Conservation (phyloP, 2,888 invertebrate genomes). For the Tricholauxania praeusta region DNA sequence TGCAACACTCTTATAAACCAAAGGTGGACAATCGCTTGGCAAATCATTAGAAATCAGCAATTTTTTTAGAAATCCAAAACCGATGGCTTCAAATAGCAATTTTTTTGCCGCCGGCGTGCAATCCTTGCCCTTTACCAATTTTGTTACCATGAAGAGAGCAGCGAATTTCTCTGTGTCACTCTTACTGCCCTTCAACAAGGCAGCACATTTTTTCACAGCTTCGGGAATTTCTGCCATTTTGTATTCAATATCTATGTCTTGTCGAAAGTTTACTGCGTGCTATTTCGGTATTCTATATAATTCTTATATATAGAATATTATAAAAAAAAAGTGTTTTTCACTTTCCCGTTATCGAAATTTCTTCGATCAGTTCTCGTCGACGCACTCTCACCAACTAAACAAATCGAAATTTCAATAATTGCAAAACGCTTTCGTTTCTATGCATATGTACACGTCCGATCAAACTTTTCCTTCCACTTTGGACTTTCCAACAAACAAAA, state of each 20-base stretch:
- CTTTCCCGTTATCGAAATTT: constrained; percentile 22
- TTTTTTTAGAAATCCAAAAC: constrained; percentile 86
- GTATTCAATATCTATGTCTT: constrained; percentile 14
- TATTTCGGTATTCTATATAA: constrained; percentile 30
- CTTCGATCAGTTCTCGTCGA: constrained; percentile 54
- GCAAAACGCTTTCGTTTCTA: constrained; percentile 7
- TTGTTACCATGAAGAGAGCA: constrained; percentile 91
- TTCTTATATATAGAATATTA: neutral
- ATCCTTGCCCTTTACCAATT: constrained; percentile 86
- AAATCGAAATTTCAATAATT: neutral
- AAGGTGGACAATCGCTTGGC: constrained; percentile 88
- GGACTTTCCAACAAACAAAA: constrained; percentile 25
- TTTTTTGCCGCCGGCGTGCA: constrained; percentile 82
- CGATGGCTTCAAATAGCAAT: constrained; percentile 89
- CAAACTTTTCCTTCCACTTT: constrained; percentile 15
- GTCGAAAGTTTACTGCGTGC: constrained; percentile 22
- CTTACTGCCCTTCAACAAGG: constrained; percentile 81
- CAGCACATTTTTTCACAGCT: constrained; percentile 86
- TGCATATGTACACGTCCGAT: neutral
- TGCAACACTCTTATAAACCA: constrained; percentile 92
- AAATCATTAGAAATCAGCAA: constrained; percentile 81
- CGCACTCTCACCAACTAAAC: constrained; percentile 62
- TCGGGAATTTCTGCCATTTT: constrained; percentile 74
- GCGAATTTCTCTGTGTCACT: constrained; percentile 94
- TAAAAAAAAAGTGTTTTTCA: constrained; percentile 3